Base-by-base conservation (phyloP, 2,888 invertebrate species). In the Nomada lathburiana region DNA sequence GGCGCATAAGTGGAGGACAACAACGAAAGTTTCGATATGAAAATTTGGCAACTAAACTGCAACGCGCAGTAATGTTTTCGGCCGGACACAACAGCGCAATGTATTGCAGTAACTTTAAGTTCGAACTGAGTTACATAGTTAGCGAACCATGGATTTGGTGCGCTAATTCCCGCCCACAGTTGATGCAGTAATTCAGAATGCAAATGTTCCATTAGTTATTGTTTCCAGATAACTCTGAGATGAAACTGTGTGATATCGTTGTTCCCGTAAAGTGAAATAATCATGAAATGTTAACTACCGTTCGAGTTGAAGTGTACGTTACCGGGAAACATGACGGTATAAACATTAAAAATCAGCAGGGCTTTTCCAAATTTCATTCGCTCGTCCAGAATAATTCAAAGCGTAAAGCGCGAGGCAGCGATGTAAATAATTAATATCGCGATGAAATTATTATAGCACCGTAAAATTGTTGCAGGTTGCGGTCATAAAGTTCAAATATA, bases 131-230 rank as follows among this genome's bases (percentile, higher is more conserved):
- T 71, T 76, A 76, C 59, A 55, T 47, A 60, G 29, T 65, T 65
- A n/a, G 26, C 42, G 29, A 55, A 20, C 52, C 60, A 47, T 42
- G 52, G 67, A 73, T 77, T 77, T 62, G 44, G 13, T 36, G 23
- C 42, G 23, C 55, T 67, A 77, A 47, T 73, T 60, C 44, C 60
- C 13, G 18, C 11, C 2, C 13, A 16, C 47, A 16, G 23, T 16
- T 57, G 53, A 62, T 44, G 23, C 16, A 53, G 23, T 26, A 60
- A 67, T 53, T 18, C 47, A 36, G 36, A 65, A 77, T 77, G 62
- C 62, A 77, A 62, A 55, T 77, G 29, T 29, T 10, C 65, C 18
- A 76, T 76, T 47, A 52, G 26, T 76, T 65, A 76, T 71, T 64
- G 57, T 52, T 64, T 57, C 52, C 10, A 52, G 60, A 67, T 53